A percentile compares a stretch with the other conserved stretches of the same genome.
These are phyloP conservation scores for Lagenorhynchus albirostris DNA, from an alignment of 2,113 vertebrate genomes.

Conservation along the genomic window DNA sequence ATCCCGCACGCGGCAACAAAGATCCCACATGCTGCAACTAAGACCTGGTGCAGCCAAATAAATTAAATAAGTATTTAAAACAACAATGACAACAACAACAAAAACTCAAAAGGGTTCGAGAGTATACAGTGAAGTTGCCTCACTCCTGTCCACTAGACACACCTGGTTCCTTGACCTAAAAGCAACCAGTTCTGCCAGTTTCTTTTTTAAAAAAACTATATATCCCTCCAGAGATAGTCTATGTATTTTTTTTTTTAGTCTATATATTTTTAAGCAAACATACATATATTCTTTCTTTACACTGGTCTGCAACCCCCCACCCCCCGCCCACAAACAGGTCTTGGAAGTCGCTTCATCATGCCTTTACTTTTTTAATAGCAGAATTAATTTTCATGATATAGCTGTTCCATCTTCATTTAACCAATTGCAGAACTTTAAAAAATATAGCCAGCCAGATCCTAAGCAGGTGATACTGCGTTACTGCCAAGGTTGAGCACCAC, in stretches of 20 bases:
- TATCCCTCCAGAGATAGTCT: background rate
- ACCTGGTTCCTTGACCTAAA: background rate
- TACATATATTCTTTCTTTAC: background rate
- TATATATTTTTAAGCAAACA: slow-evolving; percentile 13
- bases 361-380: background rate
- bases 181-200: background rate
- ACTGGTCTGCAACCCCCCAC: background rate
- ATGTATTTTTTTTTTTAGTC: background rate
- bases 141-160: background rate
- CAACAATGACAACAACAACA: too few species aligned
- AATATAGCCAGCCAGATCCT: background rate
- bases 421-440: background rate
- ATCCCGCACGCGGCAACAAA: too few species aligned
- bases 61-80: too few species aligned
- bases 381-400: background rate
- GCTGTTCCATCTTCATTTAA: background rate
- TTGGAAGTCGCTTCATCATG: background rate
- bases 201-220: background rate
- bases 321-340: background rate
- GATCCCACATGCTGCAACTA: too few species aligned
- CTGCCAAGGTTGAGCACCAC: background rate
- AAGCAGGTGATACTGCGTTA: slow-evolving; percentile 4
- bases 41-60: too few species aligned
- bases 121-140: background rate
- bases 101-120: background rate